These are phyloP conservation scores for Tapera naevia DNA, from an alignment of 2,797 vertebrate species.

Conservation along the genomic window DNA sequence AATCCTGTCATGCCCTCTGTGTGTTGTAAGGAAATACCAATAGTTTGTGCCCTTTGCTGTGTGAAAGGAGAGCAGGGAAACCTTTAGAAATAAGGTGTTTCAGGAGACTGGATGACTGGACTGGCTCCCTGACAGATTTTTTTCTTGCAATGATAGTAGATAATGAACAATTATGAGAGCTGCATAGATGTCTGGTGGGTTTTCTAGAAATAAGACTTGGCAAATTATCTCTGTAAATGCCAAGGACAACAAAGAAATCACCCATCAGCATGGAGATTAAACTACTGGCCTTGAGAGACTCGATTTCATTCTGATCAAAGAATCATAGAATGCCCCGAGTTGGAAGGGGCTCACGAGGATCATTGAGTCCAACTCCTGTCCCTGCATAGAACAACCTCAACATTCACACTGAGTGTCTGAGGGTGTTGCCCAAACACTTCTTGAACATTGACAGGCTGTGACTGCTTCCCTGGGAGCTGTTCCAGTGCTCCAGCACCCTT, in stretches of 20 bases:
- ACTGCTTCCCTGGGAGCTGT: too few relatives aligned
- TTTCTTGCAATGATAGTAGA: not conserved
- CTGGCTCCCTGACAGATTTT: not conserved
- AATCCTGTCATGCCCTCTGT: constrained; percentile 82
- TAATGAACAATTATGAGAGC: not conserved
- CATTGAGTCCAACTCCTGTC: too few relatives aligned
- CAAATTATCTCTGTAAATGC: not conserved
- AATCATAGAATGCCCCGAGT: too few relatives aligned
- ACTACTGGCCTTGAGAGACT: not conserved
- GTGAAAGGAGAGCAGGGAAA: not conserved
- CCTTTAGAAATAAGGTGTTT: not conserved
- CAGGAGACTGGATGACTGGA: not conserved
- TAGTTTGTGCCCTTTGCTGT: not conserved
- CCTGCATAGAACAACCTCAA: too few relatives aligned
- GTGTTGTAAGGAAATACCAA: constrained; percentile 65
- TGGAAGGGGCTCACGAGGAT: too few relatives aligned
- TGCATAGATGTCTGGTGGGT: not conserved
- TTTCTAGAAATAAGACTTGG: not conserved
- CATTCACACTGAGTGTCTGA: too few relatives aligned
- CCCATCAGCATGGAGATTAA: not conserved
- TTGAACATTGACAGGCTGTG: too few relatives aligned
- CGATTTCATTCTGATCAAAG: not conserved
- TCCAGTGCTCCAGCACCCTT: too few relatives aligned
- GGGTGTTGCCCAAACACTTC: too few relatives aligned
- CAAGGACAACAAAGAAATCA: not conserved